phyloP scores from a whole-genome alignment of 2,888 invertebrate genomes.

The Cerastis leucographa region DNA sequence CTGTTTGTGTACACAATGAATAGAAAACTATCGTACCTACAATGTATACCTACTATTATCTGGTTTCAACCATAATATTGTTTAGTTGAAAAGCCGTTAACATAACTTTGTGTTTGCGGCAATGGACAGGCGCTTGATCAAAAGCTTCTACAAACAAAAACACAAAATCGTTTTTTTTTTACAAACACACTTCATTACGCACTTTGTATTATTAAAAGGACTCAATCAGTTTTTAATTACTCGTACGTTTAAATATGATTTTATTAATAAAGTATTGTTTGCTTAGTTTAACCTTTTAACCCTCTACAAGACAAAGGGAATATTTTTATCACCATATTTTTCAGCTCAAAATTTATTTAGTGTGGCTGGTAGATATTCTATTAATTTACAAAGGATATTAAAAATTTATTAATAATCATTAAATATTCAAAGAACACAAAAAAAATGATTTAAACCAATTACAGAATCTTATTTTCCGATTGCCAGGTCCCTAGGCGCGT shows the following conservation, averaged over 20 bases:
- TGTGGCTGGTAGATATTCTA: not conserved
- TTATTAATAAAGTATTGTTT: not conserved
- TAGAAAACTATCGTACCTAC: not conserved
- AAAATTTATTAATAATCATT: not conserved
- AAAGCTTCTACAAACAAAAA: slow-evolving; percentile 25
- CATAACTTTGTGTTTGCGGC: slow-evolving; percentile 8
- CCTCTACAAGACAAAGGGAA: not conserved
- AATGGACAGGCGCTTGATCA: slow-evolving; percentile 7
- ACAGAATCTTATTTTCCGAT: not conserved
- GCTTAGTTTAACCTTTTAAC: not conserved
- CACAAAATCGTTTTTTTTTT: slow-evolving; percentile 12
- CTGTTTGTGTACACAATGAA: not conserved
- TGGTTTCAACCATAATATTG: not conserved
- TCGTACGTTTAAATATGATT: too few species aligned
- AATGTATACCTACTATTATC: not conserved
- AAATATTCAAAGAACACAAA: not conserved
- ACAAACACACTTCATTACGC: not conserved
- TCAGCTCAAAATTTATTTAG: not conserved
- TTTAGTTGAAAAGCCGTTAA: slow-evolving; percentile 22
- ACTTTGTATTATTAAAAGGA: not conserved
- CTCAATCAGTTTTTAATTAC: not conserved
- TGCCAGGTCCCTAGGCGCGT: not conserved
- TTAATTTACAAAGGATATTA: not conserved
- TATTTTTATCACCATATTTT: not conserved
- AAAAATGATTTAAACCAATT: not conserved